Conservation (phyloP, 2,888 invertebrate species). For the Phengaris alcon region DNA sequence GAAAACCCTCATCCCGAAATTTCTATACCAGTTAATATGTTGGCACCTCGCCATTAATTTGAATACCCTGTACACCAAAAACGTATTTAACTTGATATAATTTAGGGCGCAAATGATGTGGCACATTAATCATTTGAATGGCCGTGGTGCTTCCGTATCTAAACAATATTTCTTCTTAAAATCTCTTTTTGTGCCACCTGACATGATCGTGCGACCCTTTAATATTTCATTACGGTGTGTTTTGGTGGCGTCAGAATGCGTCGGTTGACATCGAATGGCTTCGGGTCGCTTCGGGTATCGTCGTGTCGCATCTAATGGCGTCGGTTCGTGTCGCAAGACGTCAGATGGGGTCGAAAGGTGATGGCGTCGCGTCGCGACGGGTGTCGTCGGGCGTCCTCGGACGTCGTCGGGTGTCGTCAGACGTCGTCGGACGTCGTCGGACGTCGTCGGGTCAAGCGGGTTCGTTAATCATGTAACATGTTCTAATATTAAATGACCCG, state of each 20-base stretch:
- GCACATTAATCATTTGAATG: constrained; percentile 49
- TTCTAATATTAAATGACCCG: neutral
- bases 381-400: too few relatives aligned
- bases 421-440: neutral
- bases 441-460: neutral
- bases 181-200: constrained; percentile 4
- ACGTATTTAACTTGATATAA: constrained; percentile 44
- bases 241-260: neutral
- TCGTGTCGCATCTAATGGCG: neutral
- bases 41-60: neutral
- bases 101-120: constrained; percentile 45
- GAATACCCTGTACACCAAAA: constrained; percentile 25
- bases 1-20: constrained; percentile 3
- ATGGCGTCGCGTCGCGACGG: too few relatives aligned
- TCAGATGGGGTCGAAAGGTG: too few relatives aligned
- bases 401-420: neutral
- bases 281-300: neutral
- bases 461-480: neutral
- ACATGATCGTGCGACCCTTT: constrained; percentile 18
- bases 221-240: constrained; percentile 3
- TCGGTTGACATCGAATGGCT: neutral
- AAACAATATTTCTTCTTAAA: constrained; percentile 32
- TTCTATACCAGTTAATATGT: constrained; percentile 6
- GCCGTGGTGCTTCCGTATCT: constrained; percentile 47
- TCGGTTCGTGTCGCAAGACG: neutral